These are phyloP conservation scores for Tetrax tetrax DNA, from an alignment of 2,113 vertebrate species.

Conservation along the genomic window DNA sequence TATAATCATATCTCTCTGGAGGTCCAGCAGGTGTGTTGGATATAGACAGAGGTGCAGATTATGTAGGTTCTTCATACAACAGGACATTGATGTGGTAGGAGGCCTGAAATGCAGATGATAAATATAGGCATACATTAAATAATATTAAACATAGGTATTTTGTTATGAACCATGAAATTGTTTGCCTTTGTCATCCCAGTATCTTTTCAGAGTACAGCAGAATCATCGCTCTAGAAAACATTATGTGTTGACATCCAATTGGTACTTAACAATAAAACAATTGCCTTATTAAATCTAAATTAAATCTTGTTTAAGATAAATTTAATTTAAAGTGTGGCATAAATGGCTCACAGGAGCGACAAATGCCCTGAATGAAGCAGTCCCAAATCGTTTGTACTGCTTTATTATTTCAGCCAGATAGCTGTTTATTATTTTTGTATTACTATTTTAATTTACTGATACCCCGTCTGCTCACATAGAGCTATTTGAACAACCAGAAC, in stretches of 20 bases:
- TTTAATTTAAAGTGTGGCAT: constrained; percentile 44
- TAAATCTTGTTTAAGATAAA: constrained; percentile 55
- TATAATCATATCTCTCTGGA: constrained; percentile 37
- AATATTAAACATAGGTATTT: neutral
- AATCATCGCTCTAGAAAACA: constrained; percentile 24
- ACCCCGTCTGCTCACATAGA: neutral
- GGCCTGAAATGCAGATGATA: neutral
- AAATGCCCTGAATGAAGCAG: constrained; percentile 25
- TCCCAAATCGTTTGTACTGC: neutral
- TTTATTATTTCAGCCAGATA: constrained; percentile 38
- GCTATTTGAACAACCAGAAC: constrained; percentile 17
- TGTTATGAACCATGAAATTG: neutral
- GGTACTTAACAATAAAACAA: constrained; percentile 59
- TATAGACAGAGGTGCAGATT: neutral
- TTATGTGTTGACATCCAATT: constrained; percentile 41
- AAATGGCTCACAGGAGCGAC: constrained; percentile 50
- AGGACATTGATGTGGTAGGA: neutral
- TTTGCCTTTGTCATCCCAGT: neutral
- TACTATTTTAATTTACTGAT: constrained; percentile 46
- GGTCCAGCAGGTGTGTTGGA: constrained; percentile 22
- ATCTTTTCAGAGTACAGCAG: neutral
- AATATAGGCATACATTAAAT: neutral
- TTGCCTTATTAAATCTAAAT: constrained; percentile 65
- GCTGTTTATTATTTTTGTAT: constrained; percentile 14
- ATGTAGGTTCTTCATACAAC: neutral